Base-by-base conservation (phyloP, 2,888 invertebrate genomes). In the Pyralis farinalis region DNA sequence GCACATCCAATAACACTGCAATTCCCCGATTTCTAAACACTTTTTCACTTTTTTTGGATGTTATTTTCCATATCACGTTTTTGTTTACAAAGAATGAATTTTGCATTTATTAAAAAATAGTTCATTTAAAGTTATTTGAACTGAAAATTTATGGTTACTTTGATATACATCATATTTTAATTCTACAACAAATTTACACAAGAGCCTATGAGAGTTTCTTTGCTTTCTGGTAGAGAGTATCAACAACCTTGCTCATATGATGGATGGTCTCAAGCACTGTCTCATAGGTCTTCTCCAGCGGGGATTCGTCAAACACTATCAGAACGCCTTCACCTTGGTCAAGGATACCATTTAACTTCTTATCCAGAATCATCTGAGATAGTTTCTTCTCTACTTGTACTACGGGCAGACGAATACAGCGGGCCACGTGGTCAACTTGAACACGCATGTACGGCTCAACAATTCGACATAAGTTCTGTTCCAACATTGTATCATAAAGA, bases 291-390 rank as follows among this genome's bases (percentile, higher is more conserved):
- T 97, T 97, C 81, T 99, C 99, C 44, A 96, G 93, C 34, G 95
- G 93, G 43, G 95, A 94, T 73, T 98, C 97, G 77, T 99, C 99
- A 81, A 98, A 99, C 29, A 99, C 97, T 66, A 99, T 97, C 49
- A 99, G 90, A 38, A 99, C 98, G 47, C 99, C 99, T 81, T 97
- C 97, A 46, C 98, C 99, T 88, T 99, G 99, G 89, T 99, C 99
- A 55, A 99, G 91, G 58, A 99, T 99, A 12, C 99, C 98, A 86
- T 95, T 93, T 58, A 99, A 94, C 85, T 99, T 99, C 71, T 97
- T 97, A 84, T 99, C 99, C 77, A 99, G 90, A 74, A 99, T 99
- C 99, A 99, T 99, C 87, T 99, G 99, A 36, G 99, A 99, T 44
- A 99, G 90, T 86, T 99, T 99, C 89, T 98, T 98, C 85, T 99